Conservation (phyloP, 2,797 vertebrate genomes). For the Sylvilagus floridanus region DNA sequence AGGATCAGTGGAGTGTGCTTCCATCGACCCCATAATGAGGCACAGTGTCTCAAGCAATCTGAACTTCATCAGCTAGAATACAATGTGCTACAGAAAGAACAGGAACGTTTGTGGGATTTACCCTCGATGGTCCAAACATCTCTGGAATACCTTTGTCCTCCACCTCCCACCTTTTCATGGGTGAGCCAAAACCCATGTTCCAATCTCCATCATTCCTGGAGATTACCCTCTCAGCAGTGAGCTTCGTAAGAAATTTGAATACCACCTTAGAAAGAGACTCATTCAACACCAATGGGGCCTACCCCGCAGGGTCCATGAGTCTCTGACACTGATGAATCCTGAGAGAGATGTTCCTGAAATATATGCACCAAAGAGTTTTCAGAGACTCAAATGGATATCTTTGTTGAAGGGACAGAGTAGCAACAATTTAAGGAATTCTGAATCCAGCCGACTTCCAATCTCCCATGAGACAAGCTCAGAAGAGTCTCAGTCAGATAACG, state of each 20-base stretch:
- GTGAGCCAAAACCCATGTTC: neutral
- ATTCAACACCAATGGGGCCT: constrained; percentile 18
- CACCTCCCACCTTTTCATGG: neutral
- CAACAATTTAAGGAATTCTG: neutral
- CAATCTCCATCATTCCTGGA: neutral
- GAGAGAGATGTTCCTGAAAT: accelerated
- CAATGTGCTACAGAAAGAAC: constrained; percentile 47
- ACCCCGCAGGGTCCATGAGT: neutral
- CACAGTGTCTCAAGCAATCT: neutral
- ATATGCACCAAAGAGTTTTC: accelerated
- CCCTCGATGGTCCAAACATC: neutral
- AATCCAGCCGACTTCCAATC: neutral
- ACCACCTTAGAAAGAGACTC: constrained; percentile 49
- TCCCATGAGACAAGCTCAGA: neutral
- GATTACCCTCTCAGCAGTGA: neutral
- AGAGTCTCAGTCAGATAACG: neutral
- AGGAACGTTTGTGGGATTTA: constrained; percentile 51
- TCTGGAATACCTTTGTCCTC: neutral
- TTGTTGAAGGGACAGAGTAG: neutral
- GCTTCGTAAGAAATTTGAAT: neutral
- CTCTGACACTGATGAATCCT: neutral
- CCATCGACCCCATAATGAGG: neutral
- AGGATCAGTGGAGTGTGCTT: neutral
- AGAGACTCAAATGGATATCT: neutral
- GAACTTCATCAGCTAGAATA: constrained; percentile 28